Evolutionary conservation across 2,113 vertebrate genomes (phyloP).

Genomic region (Saccopteryx bilineata): DNA sequence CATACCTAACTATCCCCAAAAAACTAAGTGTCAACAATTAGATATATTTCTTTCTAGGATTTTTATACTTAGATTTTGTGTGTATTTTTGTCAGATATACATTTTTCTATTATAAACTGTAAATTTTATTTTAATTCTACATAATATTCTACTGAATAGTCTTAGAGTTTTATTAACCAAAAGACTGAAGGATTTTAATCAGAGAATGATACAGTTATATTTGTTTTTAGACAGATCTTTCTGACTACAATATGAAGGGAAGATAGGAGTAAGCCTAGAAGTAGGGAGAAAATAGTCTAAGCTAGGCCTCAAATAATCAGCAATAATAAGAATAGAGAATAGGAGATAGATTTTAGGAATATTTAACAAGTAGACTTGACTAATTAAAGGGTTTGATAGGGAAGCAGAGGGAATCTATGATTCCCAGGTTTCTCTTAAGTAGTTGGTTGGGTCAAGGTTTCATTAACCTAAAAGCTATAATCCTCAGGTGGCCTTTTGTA

Average conservation of each 20-base stretch:
- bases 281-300: not conserved
- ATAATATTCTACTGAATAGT: not conserved
- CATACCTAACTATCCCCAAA: not conserved
- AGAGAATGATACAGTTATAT: conserved; percentile 19
- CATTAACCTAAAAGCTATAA: not conserved
- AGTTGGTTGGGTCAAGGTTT: not conserved
- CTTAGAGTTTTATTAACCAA: conserved; percentile 35
- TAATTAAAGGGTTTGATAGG: not conserved
- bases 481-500: not conserved
- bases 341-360: conserved; percentile 50
- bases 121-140: conserved; percentile 30
- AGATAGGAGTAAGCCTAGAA: conserved; percentile 21
- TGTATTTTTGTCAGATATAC: not conserved
- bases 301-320: not conserved
- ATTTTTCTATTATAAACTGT: conserved; percentile 33
- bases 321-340: conserved; percentile 31
- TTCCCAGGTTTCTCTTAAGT: not conserved
- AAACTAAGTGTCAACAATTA: not conserved
- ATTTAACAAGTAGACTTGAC: conserved; percentile 9
- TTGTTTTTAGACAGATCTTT: conserved; percentile 45
- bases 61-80: conserved; percentile 56
- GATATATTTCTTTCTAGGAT: not conserved
- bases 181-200: conserved; percentile 6
- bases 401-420: not conserved
- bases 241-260: not conserved